These are phyloP conservation scores for Triplophysa siluroides DNA, from an alignment of 2,113 vertebrate species.

Conservation along the genomic window DNA sequence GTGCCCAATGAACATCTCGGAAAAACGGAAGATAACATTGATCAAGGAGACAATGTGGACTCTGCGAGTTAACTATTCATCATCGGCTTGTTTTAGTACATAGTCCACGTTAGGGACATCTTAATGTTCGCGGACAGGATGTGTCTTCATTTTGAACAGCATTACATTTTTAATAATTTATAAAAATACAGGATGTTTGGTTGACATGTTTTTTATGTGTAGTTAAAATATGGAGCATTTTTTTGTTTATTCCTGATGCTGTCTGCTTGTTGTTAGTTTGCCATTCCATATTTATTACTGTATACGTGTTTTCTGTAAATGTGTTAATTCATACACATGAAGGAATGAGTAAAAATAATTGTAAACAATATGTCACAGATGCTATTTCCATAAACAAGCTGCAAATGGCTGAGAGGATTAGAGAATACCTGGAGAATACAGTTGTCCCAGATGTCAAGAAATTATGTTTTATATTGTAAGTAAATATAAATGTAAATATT, in stretches of 20 bases:
- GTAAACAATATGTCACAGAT: background rate
- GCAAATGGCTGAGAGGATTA: too few relatives aligned
- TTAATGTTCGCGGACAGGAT: background rate
- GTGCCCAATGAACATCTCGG: slow-evolving; percentile 40
- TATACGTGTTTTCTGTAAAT: background rate
- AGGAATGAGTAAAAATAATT: background rate
- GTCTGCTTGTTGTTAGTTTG: background rate
- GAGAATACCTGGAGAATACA: background rate
- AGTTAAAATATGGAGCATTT: background rate
- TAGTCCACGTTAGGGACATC: slow-evolving; percentile 5
- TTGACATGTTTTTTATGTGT: background rate
- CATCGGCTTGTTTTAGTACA: slow-evolving; percentile 50
- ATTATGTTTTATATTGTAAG: too few relatives aligned
- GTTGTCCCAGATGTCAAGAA: background rate
- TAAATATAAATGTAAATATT: too few relatives aligned
- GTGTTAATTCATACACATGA: background rate
- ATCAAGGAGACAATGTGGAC: slow-evolving; percentile 67
- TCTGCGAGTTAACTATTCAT: slow-evolving; percentile 60
- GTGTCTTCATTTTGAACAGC: background rate
- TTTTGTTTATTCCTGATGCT: background rate
- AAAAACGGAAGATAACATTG: slow-evolving; percentile 64
- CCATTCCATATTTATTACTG: background rate
- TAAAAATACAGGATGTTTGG: too few relatives aligned
- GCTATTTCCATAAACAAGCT: too few relatives aligned
- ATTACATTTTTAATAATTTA: too few relatives aligned